These are phyloP conservation scores for Marronus borbonicus DNA, from an alignment of 2,888 invertebrate genomes.

Conservation along the genomic window DNA sequence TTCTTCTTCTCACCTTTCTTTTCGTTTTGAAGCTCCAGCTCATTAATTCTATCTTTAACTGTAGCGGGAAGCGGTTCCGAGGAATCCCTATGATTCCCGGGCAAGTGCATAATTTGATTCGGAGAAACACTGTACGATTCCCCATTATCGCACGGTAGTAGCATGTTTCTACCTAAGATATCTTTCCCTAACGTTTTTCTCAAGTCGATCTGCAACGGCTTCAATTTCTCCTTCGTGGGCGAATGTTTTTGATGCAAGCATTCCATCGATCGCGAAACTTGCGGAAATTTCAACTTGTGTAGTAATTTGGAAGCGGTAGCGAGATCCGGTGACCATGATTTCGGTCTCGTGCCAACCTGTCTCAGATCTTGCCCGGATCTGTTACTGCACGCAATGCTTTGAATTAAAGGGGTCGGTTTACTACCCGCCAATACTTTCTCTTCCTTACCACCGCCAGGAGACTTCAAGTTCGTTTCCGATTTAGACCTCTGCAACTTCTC, in stretches of 20 bases:
- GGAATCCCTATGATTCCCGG: conserved; percentile 66
- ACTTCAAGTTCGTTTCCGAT: conserved; percentile 91
- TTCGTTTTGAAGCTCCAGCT: conserved; percentile 77
- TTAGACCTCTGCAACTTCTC: conserved; percentile 94
- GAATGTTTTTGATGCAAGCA: conserved; percentile 71
- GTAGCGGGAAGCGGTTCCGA: conserved; percentile 65
- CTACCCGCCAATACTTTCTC: conserved; percentile 73
- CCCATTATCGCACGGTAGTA: conserved; percentile 90
- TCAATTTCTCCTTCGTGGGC: conserved; percentile 60
- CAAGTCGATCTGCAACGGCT: conserved; percentile 51
- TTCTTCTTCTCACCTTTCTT: conserved; percentile 66
- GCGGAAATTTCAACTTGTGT: conserved; percentile 68
- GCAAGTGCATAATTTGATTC: conserved; percentile 89
- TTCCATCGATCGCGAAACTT: conserved; percentile 80
- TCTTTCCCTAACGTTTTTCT: conserved; percentile 57
- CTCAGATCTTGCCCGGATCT: conserved; percentile 58
- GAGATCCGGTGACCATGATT: conserved; percentile 74
- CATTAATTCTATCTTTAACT: conserved; percentile 82
- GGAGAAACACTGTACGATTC: conserved; percentile 92
- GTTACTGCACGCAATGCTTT: conserved; percentile 69
- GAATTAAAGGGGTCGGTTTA: conserved; percentile 77
- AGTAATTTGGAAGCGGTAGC: conserved; percentile 75
- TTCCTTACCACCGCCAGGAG: conserved; percentile 75
- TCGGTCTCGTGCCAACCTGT: conserved; percentile 69
- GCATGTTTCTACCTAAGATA: conserved; percentile 78